Evolutionary conservation across 2,797 vertebrate genomes (phyloP), one percentile per base, ranked within the genome.

Genomic region (Poeciliopsis presidionis): DNA sequence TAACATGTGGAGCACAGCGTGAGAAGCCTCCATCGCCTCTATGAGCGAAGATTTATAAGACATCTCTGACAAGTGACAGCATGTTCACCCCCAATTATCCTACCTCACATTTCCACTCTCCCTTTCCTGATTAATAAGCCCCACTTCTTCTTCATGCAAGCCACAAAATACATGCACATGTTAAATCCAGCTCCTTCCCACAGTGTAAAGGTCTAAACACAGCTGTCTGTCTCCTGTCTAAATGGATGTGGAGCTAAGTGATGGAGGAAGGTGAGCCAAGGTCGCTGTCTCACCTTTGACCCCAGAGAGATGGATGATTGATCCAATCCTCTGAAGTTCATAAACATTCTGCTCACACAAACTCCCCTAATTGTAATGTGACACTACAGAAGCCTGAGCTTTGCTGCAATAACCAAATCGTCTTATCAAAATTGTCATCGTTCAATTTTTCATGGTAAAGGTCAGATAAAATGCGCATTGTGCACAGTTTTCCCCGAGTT

Each of bases 201-300:
- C 76, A 46, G 72, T 79, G 74, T 82, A 84, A 74, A 78, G 80
- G 79, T 86, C 86, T 87, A 83, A 91, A 91, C 84, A 86, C 81
- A 87, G 87, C 80, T 46, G 76, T 88, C 85, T 84, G 90, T 92
- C 91, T 88, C 91, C 88, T 90, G 89, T 91, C 90, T 77, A 72
- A 39, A 85, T 79, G 65, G 88, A 86, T 82, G 82, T 76, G 79
- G 75, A 81, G 81, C 79, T 90, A 91, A 92, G 83, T 89, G 91
- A 92, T 91, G 90, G 88, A 92, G 84, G 77, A 90, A 91, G 80
- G 80, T 84, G 86, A 90, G 86, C 86, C 88, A 86, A 93, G 91
- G 91, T 91, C 88, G 86, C 88, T 84, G 9, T 81, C 75, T 89
- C 90, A 93, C 91, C 91, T 93, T 81, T 95, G 88, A 92, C 92